phyloP scores from a whole-genome alignment of 2,888 invertebrate genomes.

The Leistus spinibarbis region DNA sequence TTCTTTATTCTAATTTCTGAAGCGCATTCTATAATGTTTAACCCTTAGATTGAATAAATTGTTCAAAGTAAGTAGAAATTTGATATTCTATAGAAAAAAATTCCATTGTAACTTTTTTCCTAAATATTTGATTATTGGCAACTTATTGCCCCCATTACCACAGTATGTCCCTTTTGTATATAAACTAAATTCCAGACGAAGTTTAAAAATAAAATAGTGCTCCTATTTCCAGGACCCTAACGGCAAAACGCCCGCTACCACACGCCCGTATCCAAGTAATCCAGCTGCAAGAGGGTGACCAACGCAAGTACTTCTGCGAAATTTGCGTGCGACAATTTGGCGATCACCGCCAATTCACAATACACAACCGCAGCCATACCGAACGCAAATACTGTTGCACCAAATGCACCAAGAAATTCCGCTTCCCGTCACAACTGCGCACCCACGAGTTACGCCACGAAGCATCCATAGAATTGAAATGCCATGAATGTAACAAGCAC shows the following conservation, averaged over 20 bases:
- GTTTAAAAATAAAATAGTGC: constrained; percentile 1
- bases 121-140: too few relatives aligned
- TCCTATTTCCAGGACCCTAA: not conserved
- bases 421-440: constrained; percentile 20
- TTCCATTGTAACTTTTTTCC: too few relatives aligned
- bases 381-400: constrained; percentile 3
- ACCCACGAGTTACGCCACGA: constrained; percentile 10
- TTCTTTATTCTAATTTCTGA: not conserved
- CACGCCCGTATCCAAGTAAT: not conserved
- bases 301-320: constrained; percentile 2
- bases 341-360: constrained; percentile 10
- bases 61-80: too few relatives aligned
- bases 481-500: not conserved
- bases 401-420: constrained; percentile 13
- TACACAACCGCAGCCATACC: constrained; percentile 19
- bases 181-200: not conserved
- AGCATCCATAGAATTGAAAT: not conserved
- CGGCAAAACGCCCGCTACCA: not conserved
- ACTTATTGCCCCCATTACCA: too few relatives aligned
- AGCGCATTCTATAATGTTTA: too few relatives aligned
- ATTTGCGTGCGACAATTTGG: constrained; percentile 14
- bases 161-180: not conserved
- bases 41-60: too few relatives aligned
- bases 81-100: too few relatives aligned
- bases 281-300: not conserved